Base-by-base conservation (phyloP, 2,113 vertebrate species). In the Forbesichthys papilliferus region DNA sequence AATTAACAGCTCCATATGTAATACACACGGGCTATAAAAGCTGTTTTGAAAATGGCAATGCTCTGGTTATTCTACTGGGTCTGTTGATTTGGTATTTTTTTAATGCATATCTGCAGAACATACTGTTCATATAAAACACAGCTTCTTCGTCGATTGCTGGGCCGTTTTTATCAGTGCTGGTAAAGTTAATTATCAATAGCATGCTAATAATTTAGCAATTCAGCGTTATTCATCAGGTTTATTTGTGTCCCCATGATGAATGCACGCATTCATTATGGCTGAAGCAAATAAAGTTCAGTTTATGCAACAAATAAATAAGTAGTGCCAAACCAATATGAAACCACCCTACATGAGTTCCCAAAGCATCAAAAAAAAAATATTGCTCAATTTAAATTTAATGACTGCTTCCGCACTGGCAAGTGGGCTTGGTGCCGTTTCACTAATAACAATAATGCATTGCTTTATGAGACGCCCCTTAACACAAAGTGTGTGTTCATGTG, bases 361-460 rank as follows among this genome's bases (percentile, higher is more conserved):
- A 73, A 79, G 86, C 81, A 79, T 84, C 77, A 77, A 83, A 81
- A 84, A 68, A 78, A 88, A 92, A 90, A 93, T 90, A 91, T 86
- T 89, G 86, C 87, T 92, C 87, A 89, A 92, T 91, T 91, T 89
- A 86, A 87, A 89, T 90, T 87, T 90, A 93, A 92, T 91, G 91
- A 89, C 86, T 81, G 75, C 81, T 86, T 91, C 87, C 46, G 82
- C 73, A 66, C 48, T 70, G 60, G 78, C 81, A 74, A 73, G 82
- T 84, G 84, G 87, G 90, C 82, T 65, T 62, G 14, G 77, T 16
- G 79, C 84, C 82, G 73, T 46, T 72, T 79, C 74, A 81, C 81
- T 89, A 92, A 92, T 90, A 91, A 88, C 82, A 87, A 87, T 91
- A 92, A 92, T 89, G 85, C 85, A 87, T 72, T 77, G 75, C 84